These are phyloP conservation scores for Lutjanus campechanus DNA, from an alignment of 2,797 vertebrate genomes.

Conservation along the genomic window DNA sequence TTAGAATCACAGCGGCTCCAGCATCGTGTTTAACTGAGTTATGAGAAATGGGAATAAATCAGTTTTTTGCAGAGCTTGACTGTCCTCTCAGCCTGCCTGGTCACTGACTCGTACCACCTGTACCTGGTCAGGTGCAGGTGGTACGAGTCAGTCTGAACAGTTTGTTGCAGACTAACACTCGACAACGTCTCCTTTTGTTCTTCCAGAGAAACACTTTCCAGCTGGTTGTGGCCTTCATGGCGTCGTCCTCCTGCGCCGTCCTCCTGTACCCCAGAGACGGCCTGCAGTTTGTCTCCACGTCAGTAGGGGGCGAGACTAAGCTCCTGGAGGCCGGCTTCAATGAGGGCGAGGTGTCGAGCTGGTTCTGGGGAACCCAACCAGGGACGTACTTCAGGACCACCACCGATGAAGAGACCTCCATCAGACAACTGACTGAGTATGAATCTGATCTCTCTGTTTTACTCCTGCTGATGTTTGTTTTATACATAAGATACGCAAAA, in stretches of 20 bases:
- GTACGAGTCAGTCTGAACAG: no score
- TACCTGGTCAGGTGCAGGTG: no score
- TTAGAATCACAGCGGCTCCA: no score
- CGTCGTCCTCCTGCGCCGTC: conserved; percentile 88
- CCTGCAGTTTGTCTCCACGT: conserved; percentile 88
- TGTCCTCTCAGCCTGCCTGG: no score
- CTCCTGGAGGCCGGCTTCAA: conserved; percentile 89
- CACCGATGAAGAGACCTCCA: conserved; percentile 80
- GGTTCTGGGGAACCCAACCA: conserved; percentile 64
- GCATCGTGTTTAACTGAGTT: no score
- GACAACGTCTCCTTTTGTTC: background rate
- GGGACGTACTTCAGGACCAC: conserved; percentile 87
- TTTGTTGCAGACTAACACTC: no score
- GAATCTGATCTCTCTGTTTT: conserved; percentile 37
- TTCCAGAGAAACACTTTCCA: conserved; percentile 95
- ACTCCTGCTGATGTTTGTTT: background rate
- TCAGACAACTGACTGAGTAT: conserved; percentile 89
- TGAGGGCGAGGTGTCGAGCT: conserved; percentile 81
- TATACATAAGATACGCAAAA: background rate
- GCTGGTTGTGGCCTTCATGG: conserved; percentile 87
- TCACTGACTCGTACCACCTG: no score
- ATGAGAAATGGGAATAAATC: no score
- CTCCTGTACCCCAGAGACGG: conserved; percentile 90
- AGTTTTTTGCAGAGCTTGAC: no score
- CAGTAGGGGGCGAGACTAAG: conserved; percentile 72